Evolutionary conservation across 2,113 vertebrate species (phyloP).

Genomic region (Solenodon paradoxus): DNA sequence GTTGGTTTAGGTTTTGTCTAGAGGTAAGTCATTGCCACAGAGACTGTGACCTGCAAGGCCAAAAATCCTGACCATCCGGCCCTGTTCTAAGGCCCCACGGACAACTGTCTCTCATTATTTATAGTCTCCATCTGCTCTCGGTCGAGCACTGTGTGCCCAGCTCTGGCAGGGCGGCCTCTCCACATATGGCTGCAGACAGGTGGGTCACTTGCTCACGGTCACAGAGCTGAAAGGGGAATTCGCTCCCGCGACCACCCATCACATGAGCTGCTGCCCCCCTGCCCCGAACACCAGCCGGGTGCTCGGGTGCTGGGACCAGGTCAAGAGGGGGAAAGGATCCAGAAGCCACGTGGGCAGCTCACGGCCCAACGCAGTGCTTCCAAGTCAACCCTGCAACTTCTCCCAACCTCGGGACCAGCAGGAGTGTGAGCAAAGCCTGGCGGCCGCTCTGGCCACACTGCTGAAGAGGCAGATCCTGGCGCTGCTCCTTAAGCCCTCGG

Average conservation of each 20-base stretch:
- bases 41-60: not conserved
- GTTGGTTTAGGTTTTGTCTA: not conserved
- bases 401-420: not conserved
- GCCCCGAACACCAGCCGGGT: not conserved
- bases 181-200: not conserved
- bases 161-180: not conserved
- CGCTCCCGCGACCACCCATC: not conserved
- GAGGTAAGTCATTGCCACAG: slow-evolving; percentile 12
- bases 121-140: not conserved
- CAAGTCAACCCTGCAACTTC: not conserved
- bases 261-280: not conserved
- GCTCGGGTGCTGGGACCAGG: not conserved
- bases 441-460: not conserved
- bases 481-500: not conserved
- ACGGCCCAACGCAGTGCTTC: not conserved
- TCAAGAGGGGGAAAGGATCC: not conserved
- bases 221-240: not conserved
- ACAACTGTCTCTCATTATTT: not conserved
- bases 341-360: not conserved
- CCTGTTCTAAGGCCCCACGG: not conserved
- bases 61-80: not conserved
- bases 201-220: not conserved
- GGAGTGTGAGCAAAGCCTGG: not conserved
- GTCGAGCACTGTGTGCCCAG: not conserved
- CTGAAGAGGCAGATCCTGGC: not conserved